Evolutionary conservation across 2,113 vertebrate genomes (phyloP), one percentile per base, ranked within the genome.

Genomic region (Trematomus loennbergii): DNA sequence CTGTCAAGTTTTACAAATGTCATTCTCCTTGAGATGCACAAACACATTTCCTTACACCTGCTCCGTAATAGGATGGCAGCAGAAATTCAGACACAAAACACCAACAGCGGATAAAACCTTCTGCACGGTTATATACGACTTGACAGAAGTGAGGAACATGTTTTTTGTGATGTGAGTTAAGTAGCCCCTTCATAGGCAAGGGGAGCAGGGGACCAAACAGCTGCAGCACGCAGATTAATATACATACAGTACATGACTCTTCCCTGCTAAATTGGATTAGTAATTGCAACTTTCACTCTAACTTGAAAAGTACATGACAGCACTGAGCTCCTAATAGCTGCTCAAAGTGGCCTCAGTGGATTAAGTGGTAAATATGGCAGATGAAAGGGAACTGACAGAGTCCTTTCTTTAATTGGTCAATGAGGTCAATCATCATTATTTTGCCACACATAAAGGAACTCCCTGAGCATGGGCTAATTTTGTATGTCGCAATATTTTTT

Each of bases 241-340:
- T 75, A 65, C 54, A 69, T n/a, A 55, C 58, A 40, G 59, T 53
- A 80, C 83, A 83, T 13, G 72, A 77, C 70, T 75, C 64, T 63
- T 76, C 29, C 53, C 80, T 79, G 60, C 81, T 84, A 79, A 89
- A 82, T 89, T 89, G 88, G 91, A 92, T 92, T 89, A 92, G 87
- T 78, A 81, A 88, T 72, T 87, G 84, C 83, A 68, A 85, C 78
- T 86, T 79, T 89, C 61, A 61, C 63, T 83, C 73, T 64, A 52
- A 81, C 76, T 75, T 58, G 70, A 77, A 87, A 88, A 79, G 81
- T 76, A 82, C 81, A 83, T 68, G 84, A 88, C 82, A 84, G 81
- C 63, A 29, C 71, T 71, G 75, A 87, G 88, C 66, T 79, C 29
- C 68, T 83, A 90, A 91, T 85, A 87, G 79, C 69, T 79, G 68